Percentiles rank a stretch among this genome's conserved stretches.
Evolutionary conservation across 2,888 invertebrate species (phyloP).

Genomic region (Melanchra persicariae): DNA sequence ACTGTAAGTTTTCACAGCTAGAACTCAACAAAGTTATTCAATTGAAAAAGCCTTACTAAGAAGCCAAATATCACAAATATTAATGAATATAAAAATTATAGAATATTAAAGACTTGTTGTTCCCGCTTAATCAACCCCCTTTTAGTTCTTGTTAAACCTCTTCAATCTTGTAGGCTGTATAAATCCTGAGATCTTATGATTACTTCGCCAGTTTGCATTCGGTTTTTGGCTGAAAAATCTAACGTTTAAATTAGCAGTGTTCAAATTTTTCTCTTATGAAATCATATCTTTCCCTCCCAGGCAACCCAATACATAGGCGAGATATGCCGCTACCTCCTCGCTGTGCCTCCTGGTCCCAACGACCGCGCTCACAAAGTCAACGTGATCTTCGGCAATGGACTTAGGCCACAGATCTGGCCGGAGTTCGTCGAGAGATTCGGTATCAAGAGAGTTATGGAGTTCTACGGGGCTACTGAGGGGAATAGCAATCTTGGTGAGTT

Average conservation of each 20-base stretch:
- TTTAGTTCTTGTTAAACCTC: no score
- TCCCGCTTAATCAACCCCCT: no score
- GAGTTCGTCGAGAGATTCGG: constrained; percentile 94
- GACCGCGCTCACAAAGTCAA: constrained; percentile 93
- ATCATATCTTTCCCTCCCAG: constrained; percentile 80
- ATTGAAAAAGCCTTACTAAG: no score
- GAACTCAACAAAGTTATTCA: not conserved
- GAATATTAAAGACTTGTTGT: no score
- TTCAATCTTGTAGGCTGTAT: no score
- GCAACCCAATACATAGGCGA: constrained; percentile 97
- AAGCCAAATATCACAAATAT: no score
- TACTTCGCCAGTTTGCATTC: no score
- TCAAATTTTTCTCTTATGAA: not conserved
- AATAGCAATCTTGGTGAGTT: constrained; percentile 96
- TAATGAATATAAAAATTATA: no score
- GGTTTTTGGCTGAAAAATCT: no score
- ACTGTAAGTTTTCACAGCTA: constrained; percentile 91
- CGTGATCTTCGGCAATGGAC: constrained; percentile 97
- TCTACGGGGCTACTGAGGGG: constrained; percentile 99
- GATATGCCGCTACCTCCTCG: constrained; percentile 96
- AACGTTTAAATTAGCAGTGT: no score
- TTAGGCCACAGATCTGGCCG: constrained; percentile 97
- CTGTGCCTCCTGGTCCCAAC: constrained; percentile 91
- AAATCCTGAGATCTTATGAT: no score
- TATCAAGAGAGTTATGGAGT: constrained; percentile 95